phyloP scores from a whole-genome alignment of 2,888 invertebrate genomes.

The Keiferia lycopersicella region DNA sequence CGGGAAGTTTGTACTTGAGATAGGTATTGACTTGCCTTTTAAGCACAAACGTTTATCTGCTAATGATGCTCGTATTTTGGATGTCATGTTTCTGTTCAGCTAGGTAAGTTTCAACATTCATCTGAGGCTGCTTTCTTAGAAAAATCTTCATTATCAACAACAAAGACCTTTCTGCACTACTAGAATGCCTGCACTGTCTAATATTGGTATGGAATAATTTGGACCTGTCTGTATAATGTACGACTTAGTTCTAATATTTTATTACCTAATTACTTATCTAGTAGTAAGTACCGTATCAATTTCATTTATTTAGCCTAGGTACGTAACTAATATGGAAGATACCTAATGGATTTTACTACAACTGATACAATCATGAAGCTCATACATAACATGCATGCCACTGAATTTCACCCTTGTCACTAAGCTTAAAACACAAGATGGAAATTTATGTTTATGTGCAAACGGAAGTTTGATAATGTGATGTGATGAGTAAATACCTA shows the following conservation, averaged over 20 bases:
- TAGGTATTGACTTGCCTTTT: too few species aligned
- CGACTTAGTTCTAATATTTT: not conserved
- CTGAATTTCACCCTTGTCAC: not conserved
- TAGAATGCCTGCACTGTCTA: not conserved
- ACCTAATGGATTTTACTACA: not conserved
- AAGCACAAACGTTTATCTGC: too few species aligned
- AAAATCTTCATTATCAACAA: not conserved
- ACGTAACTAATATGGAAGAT: not conserved
- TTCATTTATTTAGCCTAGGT: not conserved
- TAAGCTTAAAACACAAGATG: not conserved
- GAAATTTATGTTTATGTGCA: not conserved
- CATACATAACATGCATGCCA: slow-evolving; percentile 6
- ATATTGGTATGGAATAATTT: not conserved
- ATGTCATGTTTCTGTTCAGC: slow-evolving; percentile 23
- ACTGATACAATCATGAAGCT: not conserved
- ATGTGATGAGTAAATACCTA: not conserved
- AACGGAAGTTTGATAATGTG: not conserved
- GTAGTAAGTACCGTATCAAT: too few species aligned
- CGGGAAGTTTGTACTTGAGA: too few species aligned
- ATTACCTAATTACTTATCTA: too few species aligned
- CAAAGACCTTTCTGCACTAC: not conserved
- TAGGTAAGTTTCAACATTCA: slow-evolving; percentile 15
- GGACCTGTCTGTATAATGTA: not conserved
- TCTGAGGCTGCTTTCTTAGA: not conserved
- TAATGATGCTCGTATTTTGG: slow-evolving; percentile 8